Percentiles rank a stretch among this genome's conserved stretches.
These are phyloP conservation scores for Drymonia ruficornis DNA, from an alignment of 2,888 invertebrate genomes.

Conservation along the genomic window DNA sequence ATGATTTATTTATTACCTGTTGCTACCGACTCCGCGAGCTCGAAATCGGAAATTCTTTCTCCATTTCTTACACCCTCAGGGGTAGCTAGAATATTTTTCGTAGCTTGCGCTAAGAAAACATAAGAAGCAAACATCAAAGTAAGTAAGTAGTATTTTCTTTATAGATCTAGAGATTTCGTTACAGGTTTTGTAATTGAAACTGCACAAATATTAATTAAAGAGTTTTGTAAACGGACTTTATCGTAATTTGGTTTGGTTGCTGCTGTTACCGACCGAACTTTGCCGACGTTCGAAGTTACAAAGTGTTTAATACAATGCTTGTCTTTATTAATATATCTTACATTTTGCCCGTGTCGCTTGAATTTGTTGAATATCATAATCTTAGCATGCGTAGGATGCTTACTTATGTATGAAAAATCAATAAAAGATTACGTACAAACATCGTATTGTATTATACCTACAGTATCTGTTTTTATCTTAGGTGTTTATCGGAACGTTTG, in stretches of 20 bases:
- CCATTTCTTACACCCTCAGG: too few species aligned
- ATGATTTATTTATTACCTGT: not conserved
- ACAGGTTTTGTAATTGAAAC: not conserved
- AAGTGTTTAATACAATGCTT: slow-evolving; percentile 15
- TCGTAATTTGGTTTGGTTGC: slow-evolving; percentile 19
- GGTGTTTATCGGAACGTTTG: not conserved
- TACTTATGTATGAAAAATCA: slow-evolving; percentile 12
- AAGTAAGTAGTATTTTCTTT: too few species aligned
- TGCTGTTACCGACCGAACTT: slow-evolving; percentile 4
- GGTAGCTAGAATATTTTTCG: too few species aligned
- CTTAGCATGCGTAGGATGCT: not conserved
- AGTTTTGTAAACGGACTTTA: slow-evolving; percentile 21
- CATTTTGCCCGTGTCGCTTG: too few species aligned
- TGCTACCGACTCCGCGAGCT: not conserved
- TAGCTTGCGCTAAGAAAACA: too few species aligned
- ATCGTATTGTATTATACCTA: too few species aligned
- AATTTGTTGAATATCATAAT: not conserved
- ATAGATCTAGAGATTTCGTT: too few species aligned
- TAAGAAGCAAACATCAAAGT: too few species aligned
- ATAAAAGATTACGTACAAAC: not conserved
- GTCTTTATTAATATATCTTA: slow-evolving; percentile 19
- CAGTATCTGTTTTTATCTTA: not conserved
- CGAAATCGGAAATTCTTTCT: too few species aligned
- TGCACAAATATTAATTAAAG: slow-evolving; percentile 19
- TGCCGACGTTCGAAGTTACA: slow-evolving; percentile 22